Base-by-base conservation (phyloP, 2,888 invertebrate species). In the Diabrotica balteata region DNA sequence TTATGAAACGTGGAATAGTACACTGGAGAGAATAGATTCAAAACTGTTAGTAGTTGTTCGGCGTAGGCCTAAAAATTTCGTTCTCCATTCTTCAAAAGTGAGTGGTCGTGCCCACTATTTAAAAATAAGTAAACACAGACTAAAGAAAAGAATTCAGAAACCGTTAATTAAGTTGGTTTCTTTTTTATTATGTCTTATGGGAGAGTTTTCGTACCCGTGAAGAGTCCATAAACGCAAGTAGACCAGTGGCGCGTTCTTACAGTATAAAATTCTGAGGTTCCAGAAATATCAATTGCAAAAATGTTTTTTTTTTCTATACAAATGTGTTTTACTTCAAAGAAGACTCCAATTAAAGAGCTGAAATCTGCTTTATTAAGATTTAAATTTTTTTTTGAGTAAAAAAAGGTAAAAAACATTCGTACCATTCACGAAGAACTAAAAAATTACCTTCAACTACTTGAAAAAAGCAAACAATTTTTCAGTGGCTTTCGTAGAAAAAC, bases 161-260 rank as follows among this genome's bases (percentile, higher is more conserved):
- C 66, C 57, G 66, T 66, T 66, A 61, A 66, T 66, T 66, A 61
- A 66, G 61, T 66, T 66, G 61, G 61, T 66, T 66, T 55, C 50
- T 60, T 50, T 66, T 66, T 66, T 66, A 61, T 66, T 55, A 50
- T 61, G 42, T 42, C 32, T 52, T 43, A 45, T 47, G 46, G 49
- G 42, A 46, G 59, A 62, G 46, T 47, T 63, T 63, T 63, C 55
- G 63, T 63, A 63, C 49, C 55, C n/a, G n/a, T 47, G 59, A 59
- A 7, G 32, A 42, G 46, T 32, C 59, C 49, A 47, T 52, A 52
- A 17, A 11, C 11, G 32, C 17, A 22, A 9, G 1, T 11, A 6
- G 22, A 22, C 22, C 52, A 52, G 52, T 52, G 52, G 52, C 52
- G 17, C 52, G 22, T 17, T 32, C 22, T 22, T 11, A 52, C 47